phyloP scores from a whole-genome alignment of 1,140 invertebrate genomes.

The Ylistrum balloti region DNA sequence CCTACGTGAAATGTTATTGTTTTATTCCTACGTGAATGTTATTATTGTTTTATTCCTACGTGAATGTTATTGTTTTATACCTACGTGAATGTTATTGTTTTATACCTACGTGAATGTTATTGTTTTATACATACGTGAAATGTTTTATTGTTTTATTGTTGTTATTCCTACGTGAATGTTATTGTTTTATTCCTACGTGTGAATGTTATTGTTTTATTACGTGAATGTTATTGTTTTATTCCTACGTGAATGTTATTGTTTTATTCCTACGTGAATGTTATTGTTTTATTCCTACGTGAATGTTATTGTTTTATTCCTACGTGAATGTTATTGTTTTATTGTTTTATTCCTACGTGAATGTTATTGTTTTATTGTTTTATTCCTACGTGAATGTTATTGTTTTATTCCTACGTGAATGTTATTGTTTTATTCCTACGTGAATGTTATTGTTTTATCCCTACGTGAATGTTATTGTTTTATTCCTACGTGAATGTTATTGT shows the following conservation, averaged over 20 bases:
- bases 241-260: neutral
- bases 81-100: neutral
- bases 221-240: neutral
- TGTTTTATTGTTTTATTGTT: neutral
- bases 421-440: no score
- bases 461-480: neutral
- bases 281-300: neutral
- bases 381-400: neutral
- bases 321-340: neutral
- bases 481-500: neutral
- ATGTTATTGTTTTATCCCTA: neutral
- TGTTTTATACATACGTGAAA: neutral
- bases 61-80: neutral
- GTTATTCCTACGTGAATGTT: neutral
- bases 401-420: neutral
- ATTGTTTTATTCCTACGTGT: neutral
- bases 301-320: neutral
- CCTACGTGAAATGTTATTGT: neutral
- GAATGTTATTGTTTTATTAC: neutral
- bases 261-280: neutral
- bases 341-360: neutral
- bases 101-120: neutral
- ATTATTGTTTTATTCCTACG: neutral
- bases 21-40: neutral
- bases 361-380: neutral